Conservation (phyloP, 2,888 invertebrate genomes). For the Cactoblastis cactorum region DNA sequence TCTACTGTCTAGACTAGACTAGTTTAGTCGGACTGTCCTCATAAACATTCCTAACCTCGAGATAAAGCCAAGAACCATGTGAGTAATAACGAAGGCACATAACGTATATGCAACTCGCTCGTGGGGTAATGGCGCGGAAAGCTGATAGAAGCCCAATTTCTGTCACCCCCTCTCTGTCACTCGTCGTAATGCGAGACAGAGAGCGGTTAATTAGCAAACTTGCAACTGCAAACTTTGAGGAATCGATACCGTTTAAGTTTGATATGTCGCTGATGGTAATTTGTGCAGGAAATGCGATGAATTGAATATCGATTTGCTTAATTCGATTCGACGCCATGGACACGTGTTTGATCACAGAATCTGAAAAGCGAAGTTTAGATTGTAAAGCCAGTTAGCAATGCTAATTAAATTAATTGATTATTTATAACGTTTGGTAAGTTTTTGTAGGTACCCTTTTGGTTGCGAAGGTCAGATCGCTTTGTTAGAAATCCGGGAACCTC, state of each 20-base stretch:
- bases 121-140: constrained; percentile 53
- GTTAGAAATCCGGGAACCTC: too few species aligned
- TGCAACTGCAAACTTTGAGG: constrained; percentile 38
- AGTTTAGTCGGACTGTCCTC: too few species aligned
- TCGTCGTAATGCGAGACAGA: constrained; percentile 1
- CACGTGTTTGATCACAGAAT: too few species aligned
- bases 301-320: constrained; percentile 6
- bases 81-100: constrained; percentile 7
- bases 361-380: too few species aligned
- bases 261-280: constrained; percentile 32
- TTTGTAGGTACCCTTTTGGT: too few species aligned
- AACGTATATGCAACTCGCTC: constrained; percentile 15
- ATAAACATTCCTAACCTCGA: background rate
- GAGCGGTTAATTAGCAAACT: constrained; percentile 41
- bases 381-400: too few species aligned
- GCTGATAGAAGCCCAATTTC: constrained; percentile 39
- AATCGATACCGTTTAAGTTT: constrained; percentile 53
- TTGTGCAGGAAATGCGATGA: constrained; percentile 16
- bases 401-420: too few species aligned
- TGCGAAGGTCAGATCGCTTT: too few species aligned
- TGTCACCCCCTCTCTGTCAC: constrained; percentile 22
- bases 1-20: too few species aligned
- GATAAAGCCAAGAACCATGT: background rate
- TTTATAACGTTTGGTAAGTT: too few species aligned
- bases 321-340: too few species aligned